Percentiles rank a stretch among this genome's conserved stretches.
Conservation (phyloP, 2,113 vertebrate species). For the Smithornis capensis region DNA sequence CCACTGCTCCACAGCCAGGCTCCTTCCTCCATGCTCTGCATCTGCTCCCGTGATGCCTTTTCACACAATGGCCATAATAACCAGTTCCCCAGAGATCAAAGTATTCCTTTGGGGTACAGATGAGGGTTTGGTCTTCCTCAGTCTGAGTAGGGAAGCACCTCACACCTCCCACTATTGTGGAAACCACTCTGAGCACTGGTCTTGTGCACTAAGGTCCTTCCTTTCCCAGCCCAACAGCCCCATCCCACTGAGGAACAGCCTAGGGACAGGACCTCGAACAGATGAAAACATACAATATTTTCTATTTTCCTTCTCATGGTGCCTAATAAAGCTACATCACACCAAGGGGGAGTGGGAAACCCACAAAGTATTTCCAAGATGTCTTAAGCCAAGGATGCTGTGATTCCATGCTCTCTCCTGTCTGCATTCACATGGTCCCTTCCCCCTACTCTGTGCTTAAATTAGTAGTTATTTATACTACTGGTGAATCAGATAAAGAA, state of each 20-base stretch:
- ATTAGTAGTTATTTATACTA: not conserved
- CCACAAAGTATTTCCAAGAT: not conserved
- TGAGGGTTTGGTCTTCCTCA: not conserved
- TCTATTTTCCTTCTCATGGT: not conserved
- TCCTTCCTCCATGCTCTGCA: not conserved
- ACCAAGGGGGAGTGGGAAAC: not conserved
- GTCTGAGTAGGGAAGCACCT: fast-evolving
- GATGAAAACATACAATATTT: not conserved
- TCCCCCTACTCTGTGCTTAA: not conserved
- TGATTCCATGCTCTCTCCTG: not conserved
- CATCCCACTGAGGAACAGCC: not conserved
- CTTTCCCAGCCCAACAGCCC: not conserved
- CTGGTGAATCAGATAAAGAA: not conserved
- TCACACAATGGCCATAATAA: not conserved
- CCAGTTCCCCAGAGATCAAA: not conserved
- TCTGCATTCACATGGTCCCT: not conserved
- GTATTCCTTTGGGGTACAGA: not conserved
- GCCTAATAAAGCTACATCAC: not conserved
- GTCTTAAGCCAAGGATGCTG: not conserved
- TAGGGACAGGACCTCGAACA: not conserved
- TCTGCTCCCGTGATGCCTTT: not conserved
- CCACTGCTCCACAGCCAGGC: not conserved
- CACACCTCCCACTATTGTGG: not conserved
- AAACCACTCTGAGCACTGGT: not conserved
- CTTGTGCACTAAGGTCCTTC: not conserved